Percentiles rank a stretch among this genome's conserved stretches.
Evolutionary conservation across 2,113 vertebrate genomes (phyloP).

Genomic region (Anhinga anhinga): DNA sequence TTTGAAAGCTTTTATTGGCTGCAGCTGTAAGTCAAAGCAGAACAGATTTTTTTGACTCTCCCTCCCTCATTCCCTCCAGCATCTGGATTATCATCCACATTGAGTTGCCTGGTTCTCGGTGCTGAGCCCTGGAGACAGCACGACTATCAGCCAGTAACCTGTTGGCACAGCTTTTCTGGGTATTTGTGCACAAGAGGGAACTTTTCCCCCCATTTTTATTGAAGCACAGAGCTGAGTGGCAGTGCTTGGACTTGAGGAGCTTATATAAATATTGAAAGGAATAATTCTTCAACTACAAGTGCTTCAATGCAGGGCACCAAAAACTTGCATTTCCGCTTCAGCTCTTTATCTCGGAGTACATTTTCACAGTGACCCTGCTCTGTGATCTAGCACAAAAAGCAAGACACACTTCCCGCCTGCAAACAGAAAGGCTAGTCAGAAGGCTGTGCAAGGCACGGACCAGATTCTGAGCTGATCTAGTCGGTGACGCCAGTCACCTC

Average conservation of each 20-base stretch:
- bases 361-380: not conserved
- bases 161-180: not conserved
- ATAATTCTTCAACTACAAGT: not conserved
- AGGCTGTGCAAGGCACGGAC: not conserved
- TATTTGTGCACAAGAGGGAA: not conserved
- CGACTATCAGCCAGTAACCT: not conserved
- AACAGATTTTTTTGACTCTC: not conserved
- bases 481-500: not conserved
- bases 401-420: not conserved
- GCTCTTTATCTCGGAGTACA: not conserved
- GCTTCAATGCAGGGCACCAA: not conserved
- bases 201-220: not conserved
- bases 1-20: constrained; percentile 56
- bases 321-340: not conserved
- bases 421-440: not conserved
- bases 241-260: not conserved
- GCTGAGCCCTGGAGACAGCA: not conserved
- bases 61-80: not conserved
- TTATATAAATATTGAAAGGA: not conserved
- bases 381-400: not conserved
- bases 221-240: not conserved
- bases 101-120: not conserved
- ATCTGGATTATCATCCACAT: not conserved
- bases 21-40: constrained; percentile 41
- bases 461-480: not conserved